These are phyloP conservation scores for Ommatoiulus sabulosus DNA, from an alignment of 2,888 invertebrate genomes.

Conservation along the genomic window DNA sequence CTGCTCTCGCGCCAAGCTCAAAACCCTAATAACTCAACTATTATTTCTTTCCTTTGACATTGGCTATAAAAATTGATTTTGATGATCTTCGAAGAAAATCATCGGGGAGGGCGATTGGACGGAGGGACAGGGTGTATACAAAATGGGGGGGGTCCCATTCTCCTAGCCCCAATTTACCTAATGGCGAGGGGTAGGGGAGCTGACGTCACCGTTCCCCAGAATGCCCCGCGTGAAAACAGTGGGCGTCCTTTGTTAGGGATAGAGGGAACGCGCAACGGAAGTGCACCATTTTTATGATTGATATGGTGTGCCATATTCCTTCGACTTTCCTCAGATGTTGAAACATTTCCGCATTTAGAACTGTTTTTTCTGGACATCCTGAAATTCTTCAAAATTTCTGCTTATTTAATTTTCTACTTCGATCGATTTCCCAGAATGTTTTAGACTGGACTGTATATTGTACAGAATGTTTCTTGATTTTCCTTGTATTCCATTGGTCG, in stretches of 20 bases:
- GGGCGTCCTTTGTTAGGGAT: not conserved
- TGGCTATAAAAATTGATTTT: not conserved
- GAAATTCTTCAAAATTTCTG: too few species aligned
- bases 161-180: not conserved
- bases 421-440: too few species aligned
- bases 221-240: not conserved
- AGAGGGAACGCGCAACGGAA: not conserved
- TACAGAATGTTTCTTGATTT: too few species aligned
- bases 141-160: not conserved
- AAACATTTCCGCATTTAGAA: too few species aligned
- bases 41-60: constrained; percentile 1
- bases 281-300: not conserved
- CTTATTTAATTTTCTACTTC: too few species aligned
- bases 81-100: constrained; percentile 1
- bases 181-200: not conserved
- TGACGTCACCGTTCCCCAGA: not conserved
- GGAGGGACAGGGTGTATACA: not conserved
- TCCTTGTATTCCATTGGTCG: too few species aligned
- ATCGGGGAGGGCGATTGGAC: not conserved
- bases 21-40: constrained; percentile 1
- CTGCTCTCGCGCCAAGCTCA: not conserved
- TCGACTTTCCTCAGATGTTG: too few species aligned
- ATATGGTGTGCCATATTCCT: too few species aligned
- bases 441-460: too few species aligned
- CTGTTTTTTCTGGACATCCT: too few species aligned